Evolutionary conservation across 2,113 vertebrate species (phyloP), one percentile per base, ranked within the genome.

Genomic region (Dendropsophus ebraccatus): DNA sequence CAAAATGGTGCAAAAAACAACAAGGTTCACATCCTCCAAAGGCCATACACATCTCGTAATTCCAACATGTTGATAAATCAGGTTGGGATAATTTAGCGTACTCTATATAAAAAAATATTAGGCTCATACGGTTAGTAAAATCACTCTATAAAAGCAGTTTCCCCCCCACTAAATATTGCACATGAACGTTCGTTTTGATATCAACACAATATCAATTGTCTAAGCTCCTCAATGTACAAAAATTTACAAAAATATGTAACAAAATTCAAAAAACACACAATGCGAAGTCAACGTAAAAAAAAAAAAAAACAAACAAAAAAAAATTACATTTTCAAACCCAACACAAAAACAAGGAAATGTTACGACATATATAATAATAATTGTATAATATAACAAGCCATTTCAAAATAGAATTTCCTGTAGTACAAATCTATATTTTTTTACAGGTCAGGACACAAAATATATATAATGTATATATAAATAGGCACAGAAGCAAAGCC

Each of bases 401-500:
- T 78, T 85, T 67, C 35, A 85, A 85, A 86, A 81, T 81, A 86
- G n/a, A 74, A 77, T 85, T 79, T 85, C 62, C 23, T 86, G 32
- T 85, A n/a, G 50, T 86, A 86, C 50, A 86, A 80, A 86, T 86
- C 65, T 86, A 80, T 21, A 86, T 54, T 62, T 47, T 52, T n/a
- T n/a, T n/a, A n/a, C 41, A 86, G 41, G 78, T 80, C n/a, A 80
- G 50, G 56, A 86, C 76, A 86, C 37, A 86, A 81, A 86, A 86
- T 86, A 81, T 81, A 86, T 86, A 8, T 70, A n/a, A n/a, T n/a
- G n/a, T n/a, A 86, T 86, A 8, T 70, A 70, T 91, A 92, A 93
- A 92, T 89, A 94, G 91, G 91, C 90, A 93, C 89, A 88, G 88
- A 90, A 90, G 82, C 89, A 88, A 91, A 91, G 87, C 90, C 90